phyloP scores from a whole-genome alignment of 2,888 invertebrate genomes.

The Drosophila dives region DNA sequence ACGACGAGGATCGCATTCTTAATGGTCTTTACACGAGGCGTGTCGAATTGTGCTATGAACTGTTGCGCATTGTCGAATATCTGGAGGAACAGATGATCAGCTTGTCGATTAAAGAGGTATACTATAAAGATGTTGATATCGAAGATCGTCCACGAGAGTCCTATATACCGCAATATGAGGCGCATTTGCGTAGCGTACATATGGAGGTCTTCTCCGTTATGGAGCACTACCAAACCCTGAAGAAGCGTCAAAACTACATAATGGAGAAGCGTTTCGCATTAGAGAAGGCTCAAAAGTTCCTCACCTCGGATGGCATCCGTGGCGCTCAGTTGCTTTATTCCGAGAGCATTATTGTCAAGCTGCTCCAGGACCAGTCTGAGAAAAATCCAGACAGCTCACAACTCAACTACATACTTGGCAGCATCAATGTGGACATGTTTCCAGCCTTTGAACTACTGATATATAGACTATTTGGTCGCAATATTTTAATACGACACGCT shows the following conservation, averaged over 20 bases:
- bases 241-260: slow-evolving; percentile 41
- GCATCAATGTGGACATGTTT: slow-evolving; percentile 95
- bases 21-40: slow-evolving; percentile 63
- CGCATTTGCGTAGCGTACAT: slow-evolving; percentile 45
- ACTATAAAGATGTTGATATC: slow-evolving; percentile 63
- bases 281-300: slow-evolving; percentile 57
- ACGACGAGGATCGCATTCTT: slow-evolving; percentile 55
- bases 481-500: slow-evolving; percentile 95
- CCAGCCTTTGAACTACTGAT: slow-evolving; percentile 97
- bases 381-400: slow-evolving; percentile 13
- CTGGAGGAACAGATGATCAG: slow-evolving; percentile 58
- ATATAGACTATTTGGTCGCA: slow-evolving; percentile 97
- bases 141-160: slow-evolving; percentile 65
- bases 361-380: slow-evolving; percentile 70
- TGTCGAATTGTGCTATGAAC: slow-evolving; percentile 68
- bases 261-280: slow-evolving; percentile 69
- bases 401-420: slow-evolving; percentile 96
- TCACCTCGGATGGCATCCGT: slow-evolving; percentile 47
- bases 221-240: slow-evolving; percentile 54
- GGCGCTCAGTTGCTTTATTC: slow-evolving; percentile 63
- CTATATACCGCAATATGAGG: slow-evolving; percentile 58
- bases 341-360: slow-evolving; percentile 57
- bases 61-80: slow-evolving; percentile 61
- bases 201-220: slow-evolving; percentile 57
- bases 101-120: slow-evolving; percentile 44